A percentile compares a stretch with the other conserved stretches of the same genome.
Conservation (phyloP, 2,797 vertebrate genomes). For the Tokudaia tokunoshimensis region DNA sequence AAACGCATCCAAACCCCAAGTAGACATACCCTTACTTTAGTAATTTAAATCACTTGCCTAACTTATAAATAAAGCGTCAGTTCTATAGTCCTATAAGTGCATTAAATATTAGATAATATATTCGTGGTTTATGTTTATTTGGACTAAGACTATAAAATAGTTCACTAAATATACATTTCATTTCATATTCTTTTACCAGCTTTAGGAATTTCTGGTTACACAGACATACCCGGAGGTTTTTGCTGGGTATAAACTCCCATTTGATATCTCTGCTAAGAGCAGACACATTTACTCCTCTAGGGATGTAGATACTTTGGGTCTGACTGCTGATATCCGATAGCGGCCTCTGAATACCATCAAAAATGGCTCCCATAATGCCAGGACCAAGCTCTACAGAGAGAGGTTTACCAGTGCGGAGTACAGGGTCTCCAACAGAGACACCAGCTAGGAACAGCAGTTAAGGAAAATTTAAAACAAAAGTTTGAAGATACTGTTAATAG, state of each 20-base stretch:
- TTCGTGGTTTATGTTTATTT: constrained; percentile 52
- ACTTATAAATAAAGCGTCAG: constrained; percentile 49
- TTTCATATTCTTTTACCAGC: constrained; percentile 10
- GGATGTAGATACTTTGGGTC: constrained; percentile 98
- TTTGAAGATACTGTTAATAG: not conserved
- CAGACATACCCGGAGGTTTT: constrained; percentile 93
- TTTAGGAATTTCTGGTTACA: not conserved
- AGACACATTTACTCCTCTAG: constrained; percentile 97
- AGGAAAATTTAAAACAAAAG: constrained; percentile 85
- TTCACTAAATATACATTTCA: constrained; percentile 53
- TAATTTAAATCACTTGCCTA: constrained; percentile 38
- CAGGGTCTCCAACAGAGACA: constrained; percentile 98
- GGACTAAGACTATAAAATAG: constrained; percentile 21
- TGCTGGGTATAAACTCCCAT: constrained; percentile 96
- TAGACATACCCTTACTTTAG: not conserved
- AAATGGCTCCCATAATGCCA: constrained; percentile 99
- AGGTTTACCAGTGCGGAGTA: constrained; percentile 98
- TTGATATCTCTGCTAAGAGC: constrained; percentile 96
- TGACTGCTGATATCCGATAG: constrained; percentile 96
- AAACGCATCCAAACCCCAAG: not conserved
- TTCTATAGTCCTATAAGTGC: not conserved
- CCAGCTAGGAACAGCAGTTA: constrained; percentile 91
- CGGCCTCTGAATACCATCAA: constrained; percentile 99
- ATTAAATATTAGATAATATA: constrained; percentile 51
- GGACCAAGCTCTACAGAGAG: constrained; percentile 98